A percentile compares a stretch with the other conserved stretches of the same genome.
Conservation (phyloP, 2,113 vertebrate species). For the Corvus hawaiiensis region DNA sequence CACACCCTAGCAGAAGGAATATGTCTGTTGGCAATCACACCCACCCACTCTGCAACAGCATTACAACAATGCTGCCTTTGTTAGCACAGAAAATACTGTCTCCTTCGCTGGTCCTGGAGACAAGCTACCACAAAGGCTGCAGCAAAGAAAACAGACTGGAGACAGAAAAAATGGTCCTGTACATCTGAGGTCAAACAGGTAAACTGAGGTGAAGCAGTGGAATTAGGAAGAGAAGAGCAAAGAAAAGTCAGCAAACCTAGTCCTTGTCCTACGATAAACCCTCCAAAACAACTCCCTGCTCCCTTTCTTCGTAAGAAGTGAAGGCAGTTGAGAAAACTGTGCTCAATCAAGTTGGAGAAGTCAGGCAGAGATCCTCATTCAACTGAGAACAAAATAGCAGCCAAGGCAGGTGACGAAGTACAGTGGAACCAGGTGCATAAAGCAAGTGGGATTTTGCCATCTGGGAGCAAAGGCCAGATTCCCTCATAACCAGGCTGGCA, state of each 20-base stretch:
- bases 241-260: background rate
- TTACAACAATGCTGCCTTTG: constrained; percentile 59
- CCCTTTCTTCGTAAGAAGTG: background rate
- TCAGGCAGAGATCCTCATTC: background rate
- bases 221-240: background rate
- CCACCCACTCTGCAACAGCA: constrained; percentile 15
- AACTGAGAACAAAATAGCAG: background rate
- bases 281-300: background rate
- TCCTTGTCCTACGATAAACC: background rate
- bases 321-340: background rate
- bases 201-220: background rate
- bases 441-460: background rate
- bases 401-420: background rate
- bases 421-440: background rate
- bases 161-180: background rate
- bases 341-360: background rate
- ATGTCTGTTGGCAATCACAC: constrained; percentile 12
- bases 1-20: constrained; percentile 44
- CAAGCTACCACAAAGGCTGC: background rate
- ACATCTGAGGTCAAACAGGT: background rate
- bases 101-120: background rate
- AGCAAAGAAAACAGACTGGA: background rate
- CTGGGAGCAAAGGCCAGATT: background rate
- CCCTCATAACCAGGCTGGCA: background rate
- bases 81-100: background rate